Conservation (phyloP, 2,797 vertebrate species). For the Calcarius lapponicus region DNA sequence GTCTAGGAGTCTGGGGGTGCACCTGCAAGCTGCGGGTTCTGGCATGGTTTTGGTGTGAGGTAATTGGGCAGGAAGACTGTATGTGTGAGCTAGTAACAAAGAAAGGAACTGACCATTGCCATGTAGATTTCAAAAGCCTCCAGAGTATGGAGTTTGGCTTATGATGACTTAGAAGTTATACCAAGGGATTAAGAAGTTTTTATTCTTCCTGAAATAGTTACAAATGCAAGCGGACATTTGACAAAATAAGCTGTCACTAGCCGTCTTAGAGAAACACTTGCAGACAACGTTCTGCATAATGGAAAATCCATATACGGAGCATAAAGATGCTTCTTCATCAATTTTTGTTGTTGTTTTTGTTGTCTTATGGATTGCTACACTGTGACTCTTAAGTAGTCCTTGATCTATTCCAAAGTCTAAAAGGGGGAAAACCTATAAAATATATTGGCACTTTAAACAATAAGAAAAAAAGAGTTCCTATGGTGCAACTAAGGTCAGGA, state of each 20-base stretch:
- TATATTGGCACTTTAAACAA: neutral
- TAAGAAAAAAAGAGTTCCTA: neutral
- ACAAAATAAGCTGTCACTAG: neutral
- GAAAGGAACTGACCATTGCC: neutral
- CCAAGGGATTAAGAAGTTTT: neutral
- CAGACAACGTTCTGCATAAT: neutral
- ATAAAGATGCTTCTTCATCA: neutral
- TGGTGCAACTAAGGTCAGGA: conserved; percentile 34
- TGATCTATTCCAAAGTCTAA: neutral
- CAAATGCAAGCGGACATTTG: neutral
- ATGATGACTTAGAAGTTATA: neutral
- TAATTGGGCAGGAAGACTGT: neutral
- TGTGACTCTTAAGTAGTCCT: neutral
- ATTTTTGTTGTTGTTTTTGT: neutral
- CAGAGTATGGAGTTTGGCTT: neutral
- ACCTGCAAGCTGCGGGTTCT: neutral
- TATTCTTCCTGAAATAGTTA: neutral
- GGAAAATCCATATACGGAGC: neutral
- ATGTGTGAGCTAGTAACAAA: neutral
- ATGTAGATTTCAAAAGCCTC: neutral
- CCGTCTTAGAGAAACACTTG: neutral
- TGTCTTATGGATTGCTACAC: neutral
- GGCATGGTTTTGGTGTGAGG: neutral
- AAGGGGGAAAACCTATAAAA: neutral
- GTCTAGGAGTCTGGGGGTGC: rapidly evolving